Base-by-base conservation (phyloP, 2,888 invertebrate genomes). In the Noctua comes region DNA sequence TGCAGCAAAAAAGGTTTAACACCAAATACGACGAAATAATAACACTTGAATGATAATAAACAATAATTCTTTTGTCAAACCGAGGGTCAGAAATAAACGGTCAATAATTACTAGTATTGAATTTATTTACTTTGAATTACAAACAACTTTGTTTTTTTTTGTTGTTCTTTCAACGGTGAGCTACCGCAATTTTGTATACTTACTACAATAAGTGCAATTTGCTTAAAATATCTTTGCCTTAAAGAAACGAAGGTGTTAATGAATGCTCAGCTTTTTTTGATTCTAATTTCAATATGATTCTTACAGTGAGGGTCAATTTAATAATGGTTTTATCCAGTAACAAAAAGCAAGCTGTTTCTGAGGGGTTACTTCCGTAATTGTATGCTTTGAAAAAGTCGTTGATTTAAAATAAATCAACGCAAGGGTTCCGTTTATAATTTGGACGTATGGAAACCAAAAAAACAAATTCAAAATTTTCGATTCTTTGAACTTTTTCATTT, bases 1-100 rank as follows among this genome's bases (percentile, higher is more conserved):
- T 64, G 36, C 73, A 82, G 57, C 66, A 43, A 86, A 82, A 86
- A 86, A 62, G 64, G 73, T 51, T 10, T 68, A 68, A 82, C 72
- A 75, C 78, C 70, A 82, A 86, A 84, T 77, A 54, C 48, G 82
- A 59, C 31, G 77, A 77, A 66, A 77, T 82, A 74, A 86, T 82
- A 75, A 72, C 72, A 69, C 10, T 57, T 57, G 40, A 40, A 62
- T 74, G 66, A 71, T 71, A 75, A 72, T 82, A 85, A 73, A 73
- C 48, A 54, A 73, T 69, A 57, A 86, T 78, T 82, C 62, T 65
- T 18, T 69, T 84, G 84, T 72, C 74, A 86, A 54, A 6, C 1
- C 0, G 84, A 86, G 68, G 84, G 86, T 88, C 86, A 80, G 13
- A 73, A 62, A 62, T 79, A 83, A 86, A 80, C 57, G 73, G 0